A percentile compares a stretch with the other conserved stretches of the same genome.
These are phyloP conservation scores for Delichon dasypus DNA, from an alignment of 2,797 vertebrate species.

Conservation along the genomic window DNA sequence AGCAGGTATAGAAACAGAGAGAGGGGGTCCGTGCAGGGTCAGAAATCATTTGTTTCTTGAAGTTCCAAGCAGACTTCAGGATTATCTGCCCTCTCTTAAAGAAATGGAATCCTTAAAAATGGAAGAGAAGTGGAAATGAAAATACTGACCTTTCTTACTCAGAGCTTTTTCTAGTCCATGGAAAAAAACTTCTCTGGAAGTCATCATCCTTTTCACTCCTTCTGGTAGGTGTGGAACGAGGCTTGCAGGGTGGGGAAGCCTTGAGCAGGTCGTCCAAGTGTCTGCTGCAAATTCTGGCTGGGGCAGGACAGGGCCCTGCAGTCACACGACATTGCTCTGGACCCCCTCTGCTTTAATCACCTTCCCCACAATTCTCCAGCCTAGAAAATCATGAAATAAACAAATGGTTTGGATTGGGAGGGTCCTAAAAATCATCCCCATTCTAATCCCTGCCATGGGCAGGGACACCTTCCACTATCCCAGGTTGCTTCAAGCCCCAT, in stretches of 20 bases:
- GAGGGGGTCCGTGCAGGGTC: background rate
- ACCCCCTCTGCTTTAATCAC: background rate
- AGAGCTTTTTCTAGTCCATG: background rate
- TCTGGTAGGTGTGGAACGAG: background rate
- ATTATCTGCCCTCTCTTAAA: background rate
- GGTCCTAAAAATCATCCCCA: background rate
- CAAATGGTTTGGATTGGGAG: background rate
- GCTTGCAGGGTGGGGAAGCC: background rate
- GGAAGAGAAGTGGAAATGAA: background rate
- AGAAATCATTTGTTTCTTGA: background rate
- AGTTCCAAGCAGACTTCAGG: background rate
- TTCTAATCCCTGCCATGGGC: accelerated
- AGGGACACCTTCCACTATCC: accelerated
- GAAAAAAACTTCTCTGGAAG: background rate
- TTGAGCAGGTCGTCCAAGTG: background rate
- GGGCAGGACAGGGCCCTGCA: background rate
- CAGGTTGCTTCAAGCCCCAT: accelerated
- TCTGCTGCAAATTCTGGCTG: background rate
- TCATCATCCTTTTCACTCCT: background rate
- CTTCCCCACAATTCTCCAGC: background rate
- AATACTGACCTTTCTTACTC: background rate
- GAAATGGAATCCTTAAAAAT: background rate
- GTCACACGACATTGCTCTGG: accelerated
- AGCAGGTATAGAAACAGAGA: background rate
- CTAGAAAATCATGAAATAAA: background rate